Base-by-base conservation (phyloP, 2,797 vertebrate genomes). In the Onychomys arenicola region DNA sequence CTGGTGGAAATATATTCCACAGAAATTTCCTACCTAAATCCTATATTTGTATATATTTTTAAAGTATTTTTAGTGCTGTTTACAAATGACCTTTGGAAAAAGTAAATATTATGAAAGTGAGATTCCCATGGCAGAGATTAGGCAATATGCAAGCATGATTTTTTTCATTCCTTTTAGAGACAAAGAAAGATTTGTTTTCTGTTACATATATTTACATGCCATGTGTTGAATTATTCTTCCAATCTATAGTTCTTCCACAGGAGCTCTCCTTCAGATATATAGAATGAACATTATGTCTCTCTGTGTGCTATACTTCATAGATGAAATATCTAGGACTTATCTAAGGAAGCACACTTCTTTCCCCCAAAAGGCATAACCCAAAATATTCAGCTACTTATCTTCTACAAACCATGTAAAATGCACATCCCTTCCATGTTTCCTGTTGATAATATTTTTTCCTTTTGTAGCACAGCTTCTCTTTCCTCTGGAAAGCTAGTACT, bases 341-440 rank as follows among this genome's bases (percentile, higher is more conserved):
- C 96, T 96, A 86, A 77, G 95, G 88, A 93, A 95, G 71, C 96
- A 92, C 37, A 90, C 40, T 80, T 95, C 86, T 96, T 93, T 73
- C 76, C 76, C 49, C 29, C 80, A 37, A 94, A 94, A 91, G 46
- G 86, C 86, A 88, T 55, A 84, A 81, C 27, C 95, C 82, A 9
- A 67, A 95, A 96, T 96, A 97, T 93, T 96, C 95, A 57, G 57
- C 87, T 25, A 12, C 92, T 96, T 97, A 96, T 98, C 95, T 95
- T 90, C 84, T 84, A 89, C 89, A 94, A 97, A 83, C 97, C 95
- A 96, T 67, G 59, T 27, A 95, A 95, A 96, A 93, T 71, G 23
- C 52, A 80, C 90, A 86, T 90, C 91, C 71, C 88, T 96, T 61
- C 76, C 46, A 9, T 96, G 87, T 90, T 98, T 98, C 98, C 97